phyloP scores from a whole-genome alignment of 1,140 invertebrate species.

The Triops longicaudatus region DNA sequence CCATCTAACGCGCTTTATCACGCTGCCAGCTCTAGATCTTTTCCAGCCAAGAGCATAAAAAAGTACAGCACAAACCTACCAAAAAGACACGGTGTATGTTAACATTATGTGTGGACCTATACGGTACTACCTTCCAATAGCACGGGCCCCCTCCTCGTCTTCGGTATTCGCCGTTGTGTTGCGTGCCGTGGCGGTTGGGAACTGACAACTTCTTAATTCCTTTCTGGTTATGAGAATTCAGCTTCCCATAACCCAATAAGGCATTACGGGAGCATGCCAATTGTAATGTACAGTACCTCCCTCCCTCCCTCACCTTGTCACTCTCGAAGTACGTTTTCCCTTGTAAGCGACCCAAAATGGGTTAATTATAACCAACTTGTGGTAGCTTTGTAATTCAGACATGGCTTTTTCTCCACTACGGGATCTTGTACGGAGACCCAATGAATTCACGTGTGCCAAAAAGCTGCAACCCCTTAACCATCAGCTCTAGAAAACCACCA shows the following conservation, averaged over 20 bases:
- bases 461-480: not conserved
- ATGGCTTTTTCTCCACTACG: not conserved
- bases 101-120: not conserved
- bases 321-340: not conserved
- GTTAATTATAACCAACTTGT: not conserved
- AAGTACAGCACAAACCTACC: not conserved
- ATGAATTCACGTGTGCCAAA: slow-evolving; percentile 11
- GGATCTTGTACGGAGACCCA: not conserved
- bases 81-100: not conserved
- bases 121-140: not conserved
- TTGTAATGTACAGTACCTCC: not conserved
- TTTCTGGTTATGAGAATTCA: not conserved
- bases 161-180: not conserved
- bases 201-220: not conserved
- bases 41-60: not conserved
- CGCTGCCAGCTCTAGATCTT: not conserved
- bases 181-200: not conserved
- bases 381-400: not conserved
- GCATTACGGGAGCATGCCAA: not conserved
- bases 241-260: not conserved
- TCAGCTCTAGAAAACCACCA: not conserved
- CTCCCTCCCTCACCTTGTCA: not conserved
- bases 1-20: not conserved
- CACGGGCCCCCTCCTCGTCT: not conserved
- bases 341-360: not conserved